Percentiles rank a stretch among this genome's conserved stretches.
Conservation (phyloP, 2,113 vertebrate genomes). For the Penelope pileata region DNA sequence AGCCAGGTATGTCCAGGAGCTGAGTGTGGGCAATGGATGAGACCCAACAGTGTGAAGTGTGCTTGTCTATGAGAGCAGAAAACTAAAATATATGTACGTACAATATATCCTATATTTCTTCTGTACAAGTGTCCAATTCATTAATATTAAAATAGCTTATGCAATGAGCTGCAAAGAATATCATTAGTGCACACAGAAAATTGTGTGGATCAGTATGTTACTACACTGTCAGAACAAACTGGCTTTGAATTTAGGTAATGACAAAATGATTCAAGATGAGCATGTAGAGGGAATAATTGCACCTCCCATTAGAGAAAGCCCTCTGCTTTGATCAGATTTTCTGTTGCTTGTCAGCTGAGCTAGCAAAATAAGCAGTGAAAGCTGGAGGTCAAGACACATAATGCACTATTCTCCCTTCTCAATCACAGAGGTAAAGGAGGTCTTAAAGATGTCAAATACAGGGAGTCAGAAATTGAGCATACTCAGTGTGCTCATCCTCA, state of each 20-base stretch:
- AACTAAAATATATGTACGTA: neutral
- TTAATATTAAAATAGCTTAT: neutral
- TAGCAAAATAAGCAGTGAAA: neutral
- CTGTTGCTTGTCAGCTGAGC: neutral
- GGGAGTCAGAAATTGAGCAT: neutral
- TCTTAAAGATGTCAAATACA: neutral
- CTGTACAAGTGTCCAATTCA: neutral
- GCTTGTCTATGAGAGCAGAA: neutral
- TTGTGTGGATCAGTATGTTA: slow-evolving; percentile 10
- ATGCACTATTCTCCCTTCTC: neutral
- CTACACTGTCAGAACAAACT: neutral
- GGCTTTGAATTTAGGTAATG: slow-evolving; percentile 4
- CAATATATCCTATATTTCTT: neutral
- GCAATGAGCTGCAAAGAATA: neutral
- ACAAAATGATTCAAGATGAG: neutral
- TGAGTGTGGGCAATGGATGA: neutral
- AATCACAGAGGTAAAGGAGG: neutral
- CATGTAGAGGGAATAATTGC: neutral
- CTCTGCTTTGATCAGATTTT: neutral
- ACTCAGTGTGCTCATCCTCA: neutral
- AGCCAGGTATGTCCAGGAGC: neutral
- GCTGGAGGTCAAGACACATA: neutral
- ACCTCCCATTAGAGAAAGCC: neutral
- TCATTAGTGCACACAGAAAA: neutral
- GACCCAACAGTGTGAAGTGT: neutral